Conservation (phyloP, 35 echinoderm and acorn worm species). For the Apostichopus californicus region DNA sequence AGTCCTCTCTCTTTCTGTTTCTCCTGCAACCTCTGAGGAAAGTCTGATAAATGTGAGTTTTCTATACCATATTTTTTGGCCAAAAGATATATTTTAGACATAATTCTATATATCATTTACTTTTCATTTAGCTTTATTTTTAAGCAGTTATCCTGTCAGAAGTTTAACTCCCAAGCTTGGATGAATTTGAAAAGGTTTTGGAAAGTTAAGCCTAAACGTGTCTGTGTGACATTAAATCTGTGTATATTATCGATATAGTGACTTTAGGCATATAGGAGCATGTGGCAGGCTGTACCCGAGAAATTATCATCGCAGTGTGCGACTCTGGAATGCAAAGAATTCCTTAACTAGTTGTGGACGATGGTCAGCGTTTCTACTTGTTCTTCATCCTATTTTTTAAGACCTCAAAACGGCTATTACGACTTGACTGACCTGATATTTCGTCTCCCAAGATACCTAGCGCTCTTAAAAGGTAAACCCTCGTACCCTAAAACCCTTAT, state of each 20-base stretch:
- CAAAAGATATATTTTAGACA: not conserved
- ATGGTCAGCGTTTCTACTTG: constrained; percentile 10
- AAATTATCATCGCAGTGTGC: not conserved
- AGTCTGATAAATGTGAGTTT: constrained; percentile 9
- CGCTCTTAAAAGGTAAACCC: not conserved
- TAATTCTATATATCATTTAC: not conserved
- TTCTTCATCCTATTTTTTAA: constrained; percentile 10
- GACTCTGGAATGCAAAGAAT: constrained; percentile 31
- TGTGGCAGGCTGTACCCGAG: no score
- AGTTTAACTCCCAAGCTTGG: no score
- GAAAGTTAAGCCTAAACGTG: not conserved
- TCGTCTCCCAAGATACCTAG: not conserved
- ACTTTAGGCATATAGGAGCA: no score
- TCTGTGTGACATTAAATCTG: not conserved
- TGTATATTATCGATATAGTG: not conserved
- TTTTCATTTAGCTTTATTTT: no score
- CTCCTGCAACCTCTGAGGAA: constrained; percentile 6
- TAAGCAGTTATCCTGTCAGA: no score
- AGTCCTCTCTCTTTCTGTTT: not conserved
- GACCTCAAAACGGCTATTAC: not conserved
- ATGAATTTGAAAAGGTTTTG: not conserved
- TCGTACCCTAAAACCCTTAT: not conserved
- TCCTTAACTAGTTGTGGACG: not conserved
- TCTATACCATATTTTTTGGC: not conserved
- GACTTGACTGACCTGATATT: not conserved